A percentile compares a stretch with the other conserved stretches of the same genome.
phyloP scores from a whole-genome alignment of 2,888 invertebrate genomes.

The Mamestra brassicae region DNA sequence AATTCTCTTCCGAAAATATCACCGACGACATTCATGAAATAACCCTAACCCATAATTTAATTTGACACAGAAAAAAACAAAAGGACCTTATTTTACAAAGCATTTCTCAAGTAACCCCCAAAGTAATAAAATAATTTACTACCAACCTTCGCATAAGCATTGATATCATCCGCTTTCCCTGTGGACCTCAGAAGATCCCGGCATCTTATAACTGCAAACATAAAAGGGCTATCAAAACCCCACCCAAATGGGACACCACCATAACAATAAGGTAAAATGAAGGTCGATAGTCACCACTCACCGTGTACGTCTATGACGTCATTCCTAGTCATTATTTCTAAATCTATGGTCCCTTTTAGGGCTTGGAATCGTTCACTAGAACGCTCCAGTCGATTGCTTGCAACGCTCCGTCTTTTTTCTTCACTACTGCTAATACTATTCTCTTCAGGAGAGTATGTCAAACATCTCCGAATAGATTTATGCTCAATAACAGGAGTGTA shows the following conservation, averaged over 20 bases:
- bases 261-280: slow-evolving; percentile 52
- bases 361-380: slow-evolving; percentile 82
- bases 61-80: neutral
- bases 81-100: neutral
- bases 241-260: slow-evolving; percentile 29
- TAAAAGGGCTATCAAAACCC: slow-evolving; percentile 56
- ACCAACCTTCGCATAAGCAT: slow-evolving; percentile 95
- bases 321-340: slow-evolving; percentile 91
- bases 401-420: slow-evolving; percentile 89
- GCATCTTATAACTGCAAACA: slow-evolving; percentile 94
- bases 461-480: slow-evolving; percentile 89
- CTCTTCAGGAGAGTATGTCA: slow-evolving; percentile 91
- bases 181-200: slow-evolving; percentile 93
- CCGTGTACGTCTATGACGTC: slow-evolving; percentile 93
- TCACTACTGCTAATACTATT: slow-evolving; percentile 88
- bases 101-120: neutral
- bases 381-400: slow-evolving; percentile 84
- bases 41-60: neutral
- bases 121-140: slow-evolving; percentile 27
- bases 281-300: slow-evolving; percentile 91
- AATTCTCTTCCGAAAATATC: neutral
- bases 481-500: slow-evolving; percentile 88
- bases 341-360: slow-evolving; percentile 91
- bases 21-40: no score
- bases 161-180: slow-evolving; percentile 92